Evolutionary conservation across 2,113 vertebrate genomes (phyloP), one percentile per base, ranked within the genome.

Genomic region (Ceuthmochares aereus): DNA sequence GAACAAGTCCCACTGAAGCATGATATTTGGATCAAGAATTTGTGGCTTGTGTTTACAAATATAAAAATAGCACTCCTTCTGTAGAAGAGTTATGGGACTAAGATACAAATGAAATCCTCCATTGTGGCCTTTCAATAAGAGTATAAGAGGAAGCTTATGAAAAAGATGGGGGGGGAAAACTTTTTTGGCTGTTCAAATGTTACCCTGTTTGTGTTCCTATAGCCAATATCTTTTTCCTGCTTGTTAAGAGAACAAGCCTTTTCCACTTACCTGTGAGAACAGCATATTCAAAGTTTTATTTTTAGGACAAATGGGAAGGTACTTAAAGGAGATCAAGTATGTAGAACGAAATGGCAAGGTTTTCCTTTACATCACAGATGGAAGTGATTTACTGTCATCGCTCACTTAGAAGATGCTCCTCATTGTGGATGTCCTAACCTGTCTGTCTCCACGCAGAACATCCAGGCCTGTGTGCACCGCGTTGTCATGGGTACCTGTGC

Each of bases 401-500:
- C 59, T 78, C 59, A 19, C 87, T 69, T 87, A 89, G 84, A 90
- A 95, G 84, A 81, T 72, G n/a, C 87, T 80, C 4, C 1, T 81
- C 51, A 26, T 60, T 89, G 92, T 89, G 62, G 23, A 11, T 87
- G 80, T 77, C 91, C 90, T 81, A 63, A 73, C 34, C 55, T 22
- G 20, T 26, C 87, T 29, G 26, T 69, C 62, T 69, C 30, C 40
- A 14, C 0, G 2, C 59, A 80, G 77, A 66, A 45, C 14, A 90
- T 19, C 69, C 83, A 58, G 62, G 54, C 34, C 75, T 22, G 3
- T 23, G 18, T 3, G 11, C 12, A 2, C 60, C 4, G 6, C 5
- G 76, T 95, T 97, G 96, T 96, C 95, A 96, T 72, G 92, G 93
- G 89, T 87, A 95, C 95, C 58, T 1, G 3, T 60, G 36, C 60